A percentile compares a stretch with the other conserved stretches of the same genome.
These are phyloP conservation scores for Tangara arthus DNA, from an alignment of 2,797 vertebrate species.

Conservation along the genomic window DNA sequence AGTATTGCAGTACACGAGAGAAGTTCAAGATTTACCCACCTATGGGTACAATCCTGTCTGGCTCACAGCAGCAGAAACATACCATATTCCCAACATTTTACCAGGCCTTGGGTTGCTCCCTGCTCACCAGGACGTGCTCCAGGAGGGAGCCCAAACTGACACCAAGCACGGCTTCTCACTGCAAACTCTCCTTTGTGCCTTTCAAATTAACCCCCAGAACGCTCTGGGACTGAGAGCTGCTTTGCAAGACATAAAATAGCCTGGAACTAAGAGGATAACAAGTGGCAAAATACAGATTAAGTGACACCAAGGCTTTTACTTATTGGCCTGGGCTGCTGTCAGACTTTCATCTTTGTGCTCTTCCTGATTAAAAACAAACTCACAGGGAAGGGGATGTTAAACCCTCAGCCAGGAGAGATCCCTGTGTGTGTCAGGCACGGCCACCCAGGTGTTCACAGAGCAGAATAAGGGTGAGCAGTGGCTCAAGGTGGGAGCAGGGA, in stretches of 20 bases:
- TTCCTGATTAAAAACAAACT: not conserved
- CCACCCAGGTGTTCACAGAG: not conserved
- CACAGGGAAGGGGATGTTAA: not conserved
- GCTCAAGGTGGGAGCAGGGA: not conserved
- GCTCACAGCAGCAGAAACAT: slow-evolving; percentile 87
- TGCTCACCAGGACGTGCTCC: not conserved
- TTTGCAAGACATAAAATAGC: slow-evolving; percentile 60
- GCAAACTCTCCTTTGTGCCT: not conserved
- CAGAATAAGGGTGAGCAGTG: rapidly evolving
- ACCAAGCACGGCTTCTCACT: not conserved
- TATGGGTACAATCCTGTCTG: slow-evolving; percentile 85
- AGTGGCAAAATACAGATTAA: slow-evolving; percentile 80
- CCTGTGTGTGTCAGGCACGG: not conserved
- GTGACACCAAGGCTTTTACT: slow-evolving; percentile 68
- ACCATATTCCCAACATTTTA: slow-evolving; percentile 87
- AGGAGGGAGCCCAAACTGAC: not conserved
- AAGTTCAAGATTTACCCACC: slow-evolving; percentile 74
- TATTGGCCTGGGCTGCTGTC: slow-evolving; percentile 31
- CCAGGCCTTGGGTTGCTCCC: not conserved
- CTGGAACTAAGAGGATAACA: slow-evolving; percentile 88
- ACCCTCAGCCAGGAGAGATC: not conserved
- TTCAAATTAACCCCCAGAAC: not conserved
- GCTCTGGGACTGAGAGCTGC: slow-evolving; percentile 35
- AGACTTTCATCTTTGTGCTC: not conserved
- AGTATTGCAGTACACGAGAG: not conserved